Evolutionary conservation across 2,888 invertebrate species (phyloP).

Genomic region (Phorcus lineatus): DNA sequence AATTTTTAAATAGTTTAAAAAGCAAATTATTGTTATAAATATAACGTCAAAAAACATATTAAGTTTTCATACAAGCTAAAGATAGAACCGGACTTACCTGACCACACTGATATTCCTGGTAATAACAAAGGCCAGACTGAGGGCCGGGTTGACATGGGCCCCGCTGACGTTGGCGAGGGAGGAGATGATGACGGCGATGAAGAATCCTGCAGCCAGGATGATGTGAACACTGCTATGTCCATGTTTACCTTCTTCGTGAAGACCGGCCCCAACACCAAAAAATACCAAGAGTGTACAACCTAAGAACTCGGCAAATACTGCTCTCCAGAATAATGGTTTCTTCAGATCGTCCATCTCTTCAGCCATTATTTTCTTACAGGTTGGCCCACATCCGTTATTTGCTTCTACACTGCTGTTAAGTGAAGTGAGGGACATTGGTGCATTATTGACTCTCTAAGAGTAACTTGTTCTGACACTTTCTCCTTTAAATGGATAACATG

Average conservation of each 20-base stretch:
- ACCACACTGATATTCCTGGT: not conserved
- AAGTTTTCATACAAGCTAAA: too few relatives aligned
- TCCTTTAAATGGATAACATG: too few relatives aligned
- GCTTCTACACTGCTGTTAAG: not conserved
- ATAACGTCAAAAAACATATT: too few relatives aligned
- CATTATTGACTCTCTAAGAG: not conserved
- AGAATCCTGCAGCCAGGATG: slow-evolving; percentile 54
- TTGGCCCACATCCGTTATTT: not conserved
- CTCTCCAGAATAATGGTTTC: slow-evolving; percentile 53
- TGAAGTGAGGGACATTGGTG: not conserved
- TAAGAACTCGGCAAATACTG: slow-evolving; percentile 55
- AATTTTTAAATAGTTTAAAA: too few relatives aligned
- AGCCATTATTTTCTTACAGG: slow-evolving; percentile 30
- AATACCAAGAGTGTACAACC: slow-evolving; percentile 52
- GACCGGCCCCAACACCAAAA: slow-evolving; percentile 47
- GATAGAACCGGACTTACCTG: slow-evolving; percentile 28
- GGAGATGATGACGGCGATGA: slow-evolving; percentile 51
- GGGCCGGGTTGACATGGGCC: slow-evolving; percentile 61
- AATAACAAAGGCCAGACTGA: slow-evolving; percentile 45
- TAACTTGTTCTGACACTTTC: too few relatives aligned
- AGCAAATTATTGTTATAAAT: too few relatives aligned
- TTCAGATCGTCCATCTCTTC: slow-evolving; percentile 51
- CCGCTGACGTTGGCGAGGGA: slow-evolving; percentile 55
- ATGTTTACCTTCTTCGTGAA: slow-evolving; percentile 28
- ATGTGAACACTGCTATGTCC: slow-evolving; percentile 34